Evolutionary conservation across 1,140 invertebrate species (phyloP), one percentile per base, ranked within the genome.

Genomic region (Atta texana): DNA sequence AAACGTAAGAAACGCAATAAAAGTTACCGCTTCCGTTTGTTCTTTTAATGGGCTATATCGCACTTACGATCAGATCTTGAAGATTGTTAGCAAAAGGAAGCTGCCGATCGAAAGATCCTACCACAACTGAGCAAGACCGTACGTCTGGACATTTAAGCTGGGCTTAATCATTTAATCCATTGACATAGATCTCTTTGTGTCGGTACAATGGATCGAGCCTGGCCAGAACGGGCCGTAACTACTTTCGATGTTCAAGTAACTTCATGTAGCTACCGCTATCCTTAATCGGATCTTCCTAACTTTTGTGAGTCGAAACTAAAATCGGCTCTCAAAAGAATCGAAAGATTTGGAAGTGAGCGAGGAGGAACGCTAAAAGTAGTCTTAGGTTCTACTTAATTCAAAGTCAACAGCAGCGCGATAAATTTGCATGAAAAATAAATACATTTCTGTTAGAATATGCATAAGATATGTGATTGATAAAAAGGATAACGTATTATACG

Each of bases 111-210:
- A 53, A 39, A 66, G 72, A 82, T 57, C 64, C 76, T 16, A 68
- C 78, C 14, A 44, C 39, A 55, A 63, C 69, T 69, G 34, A 61
- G 49, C 53, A 81, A 88, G 69, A 74, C 64, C 66, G 24, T 77
- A 69, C 82, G 53, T 59, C 44, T 66, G 66, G 84, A 87, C 72
- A 69, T 75, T 87, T 84, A 84, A 88, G 85, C 63, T 24, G 49
- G 31, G 57, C 66, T 78, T 85, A 87, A 89, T 87, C 88, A 82
- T 76, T 87, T 89, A 87, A 89, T 87, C 86, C 86, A 72, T 78
- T 77, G 78, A 87, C 78, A 85, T 64, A 71, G 86, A 78, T 88
- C 88, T 86, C 81, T 88, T 89, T 86, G 68, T 89, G 68, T n/a
- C 59, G 55, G 69, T 71, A 88, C 88, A 86, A 89, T 85, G 63